Conservation (phyloP, 64 coral and sea anemone genomes). For the Pocillopora damicornis region DNA sequence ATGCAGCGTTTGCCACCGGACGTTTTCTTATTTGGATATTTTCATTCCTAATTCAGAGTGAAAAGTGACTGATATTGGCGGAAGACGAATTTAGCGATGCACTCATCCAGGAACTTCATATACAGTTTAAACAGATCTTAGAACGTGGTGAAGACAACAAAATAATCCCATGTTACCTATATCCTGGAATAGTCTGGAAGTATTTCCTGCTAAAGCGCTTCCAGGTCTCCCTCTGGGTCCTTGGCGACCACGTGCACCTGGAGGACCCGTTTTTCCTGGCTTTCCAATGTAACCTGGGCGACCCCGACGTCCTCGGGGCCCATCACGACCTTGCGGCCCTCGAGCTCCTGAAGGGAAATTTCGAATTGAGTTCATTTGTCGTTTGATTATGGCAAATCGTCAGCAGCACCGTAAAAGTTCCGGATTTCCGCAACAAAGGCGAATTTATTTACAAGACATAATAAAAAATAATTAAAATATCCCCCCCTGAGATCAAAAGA, state of each 20-base stretch:
- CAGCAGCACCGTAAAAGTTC: no score
- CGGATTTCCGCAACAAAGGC: no score
- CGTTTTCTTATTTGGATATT: no score
- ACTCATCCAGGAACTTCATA: neutral
- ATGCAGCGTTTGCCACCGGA: no score
- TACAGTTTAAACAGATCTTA: neutral
- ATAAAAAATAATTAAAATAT: no score
- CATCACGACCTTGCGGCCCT: constrained; percentile 52
- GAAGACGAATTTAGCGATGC: no score
- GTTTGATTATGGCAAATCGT: no score
- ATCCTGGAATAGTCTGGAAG: constrained; percentile 45
- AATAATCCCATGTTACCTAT: constrained; percentile 42
- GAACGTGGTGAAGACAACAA: neutral
- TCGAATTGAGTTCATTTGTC: neutral
- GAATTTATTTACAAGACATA: no score
- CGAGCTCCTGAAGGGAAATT: constrained; percentile 5
- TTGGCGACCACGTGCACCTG: constrained; percentile 36
- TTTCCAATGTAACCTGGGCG: constrained; percentile 56
- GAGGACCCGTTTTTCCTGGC: constrained; percentile 43
- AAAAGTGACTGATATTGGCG: no score
- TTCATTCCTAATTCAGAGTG: no score
- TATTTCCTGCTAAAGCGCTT: constrained; percentile 70
- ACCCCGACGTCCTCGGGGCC: constrained; percentile 51
- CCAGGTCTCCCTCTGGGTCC: constrained; percentile 53
- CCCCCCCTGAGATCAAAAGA: no score